These are phyloP conservation scores for Gnathonemus longibarbis DNA, from an alignment of 2,113 vertebrate species.

Conservation along the genomic window DNA sequence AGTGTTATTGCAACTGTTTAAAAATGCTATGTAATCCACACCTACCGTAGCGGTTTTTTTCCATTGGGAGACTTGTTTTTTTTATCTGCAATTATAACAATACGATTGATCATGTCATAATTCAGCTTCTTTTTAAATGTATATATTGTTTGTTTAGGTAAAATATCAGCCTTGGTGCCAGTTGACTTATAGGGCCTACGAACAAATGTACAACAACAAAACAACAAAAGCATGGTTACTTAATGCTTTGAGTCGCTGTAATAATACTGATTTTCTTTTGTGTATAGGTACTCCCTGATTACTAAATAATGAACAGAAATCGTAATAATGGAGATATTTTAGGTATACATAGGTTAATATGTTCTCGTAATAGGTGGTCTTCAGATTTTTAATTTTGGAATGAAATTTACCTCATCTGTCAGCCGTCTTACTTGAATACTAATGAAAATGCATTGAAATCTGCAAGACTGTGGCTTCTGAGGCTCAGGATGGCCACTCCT, in stretches of 20 bases:
- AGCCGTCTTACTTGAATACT: neutral
- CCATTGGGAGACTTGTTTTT: neutral
- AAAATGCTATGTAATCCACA: neutral
- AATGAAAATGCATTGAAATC: neutral
- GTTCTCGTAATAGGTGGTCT: neutral
- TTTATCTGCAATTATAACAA: neutral
- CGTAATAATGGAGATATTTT: neutral
- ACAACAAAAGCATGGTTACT: neutral
- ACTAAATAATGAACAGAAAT: neutral
- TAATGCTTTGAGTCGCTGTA: neutral
- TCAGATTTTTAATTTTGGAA: neutral
- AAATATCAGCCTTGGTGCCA: neutral
- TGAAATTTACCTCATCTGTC: neutral
- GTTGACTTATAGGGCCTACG: neutral
- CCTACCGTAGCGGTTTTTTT: neutral
- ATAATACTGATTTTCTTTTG: neutral
- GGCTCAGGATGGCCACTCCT: neutral
- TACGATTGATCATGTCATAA: neutral
- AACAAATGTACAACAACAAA: neutral
- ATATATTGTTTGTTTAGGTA: neutral
- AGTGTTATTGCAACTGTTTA: neutral
- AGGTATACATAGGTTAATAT: neutral
- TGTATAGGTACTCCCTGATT: neutral
- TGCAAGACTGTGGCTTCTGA: neutral
- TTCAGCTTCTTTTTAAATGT: neutral